Base-by-base conservation (phyloP, 2,888 invertebrate species). In the Eremobia ochroleuca region DNA sequence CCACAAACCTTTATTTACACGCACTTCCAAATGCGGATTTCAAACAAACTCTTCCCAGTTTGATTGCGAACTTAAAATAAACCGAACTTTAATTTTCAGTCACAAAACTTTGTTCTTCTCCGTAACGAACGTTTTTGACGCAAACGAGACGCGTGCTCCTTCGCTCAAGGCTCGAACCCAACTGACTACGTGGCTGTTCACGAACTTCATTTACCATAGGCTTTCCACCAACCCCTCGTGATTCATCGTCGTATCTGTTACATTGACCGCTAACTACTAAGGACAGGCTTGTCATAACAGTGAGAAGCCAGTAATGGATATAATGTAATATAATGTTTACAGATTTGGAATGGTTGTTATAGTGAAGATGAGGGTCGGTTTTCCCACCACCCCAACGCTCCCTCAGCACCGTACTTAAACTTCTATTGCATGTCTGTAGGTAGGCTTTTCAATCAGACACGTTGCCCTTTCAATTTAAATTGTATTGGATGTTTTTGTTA, bases 371-470 rank as follows among this genome's bases (percentile, higher is more conserved):
- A 78, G 90, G 85, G 86, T 82, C 77, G 89, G 79, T 89, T 90
- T 90, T 88, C 73, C 85, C 73, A 87, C 88, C 88, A 85, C 88
- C 90, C 89, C 79, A 86, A 85, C 77, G 82, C 88, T 88, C 91
- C 90, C 90, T 91, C 89, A 90, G 89, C 89, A 83, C 81, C 89
- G 91, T 92, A 90, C 91, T 92, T 92, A 91, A 93, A 93, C 90
- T 92, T 93, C 92, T 94, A 92, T 94, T 93, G 94, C 94, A 94
- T 93, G 94, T 94, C 93, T 94, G 94, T 91, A 92, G 93, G 93
- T 93, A 90, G 91, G 92, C 93, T 95, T 94, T 95, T 95, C 93
- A 95, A 95, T 94, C 92, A 92, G 91, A 91, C 92, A 92, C 91
- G 87, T 90, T 90, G 89, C 86, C 89, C 88, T 90, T 91, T 90